Evolutionary conservation across 2,797 vertebrate genomes (phyloP), one percentile per base, ranked within the genome.

Genomic region (Thalassophryne amazonica): DNA sequence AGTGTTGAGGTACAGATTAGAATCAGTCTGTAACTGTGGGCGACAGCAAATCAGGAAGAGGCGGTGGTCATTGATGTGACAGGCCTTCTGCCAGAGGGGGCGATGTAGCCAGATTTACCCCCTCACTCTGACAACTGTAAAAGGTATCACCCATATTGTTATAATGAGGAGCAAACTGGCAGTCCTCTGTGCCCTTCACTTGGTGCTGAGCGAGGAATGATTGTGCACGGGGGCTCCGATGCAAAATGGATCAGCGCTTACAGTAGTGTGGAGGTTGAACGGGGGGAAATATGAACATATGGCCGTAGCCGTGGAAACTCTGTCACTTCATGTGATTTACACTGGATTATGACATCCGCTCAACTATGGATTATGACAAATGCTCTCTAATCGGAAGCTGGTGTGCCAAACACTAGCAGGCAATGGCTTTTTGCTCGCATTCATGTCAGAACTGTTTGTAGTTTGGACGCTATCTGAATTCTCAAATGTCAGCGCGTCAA

Each of bases 81-180:
- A 85, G 68, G 77, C 52, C 75, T 71, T 68, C 60, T 58, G 85
- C 88, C 75, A 68, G 71, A 81, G 78, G 89, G 84, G 78, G 69
- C 76, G 51, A 43, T 76, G 67, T 56, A 74, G 86, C 64, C 72
- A 81, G 76, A 85, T 84, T 85, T 69, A 86, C 82, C 74, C 84
- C 76, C 81, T 72, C 71, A 70, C 81, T 81, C 80, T 92, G 90
- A 92, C 89, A 92, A 90, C 86, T 90, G 86, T 83, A 90, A 91
- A 90, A 90, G 87, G 88, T 87, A 89, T 88, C 70, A 60, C 76
- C 88, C 87, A 91, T 86, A 91, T 91, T 91, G 89, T 85, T 86
- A 65, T 92, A 92, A 91, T 92, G 90, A 92, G 90, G 83, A 80
- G 50, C 76, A 86, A 70, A 73, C 80, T 74, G 47, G 67, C 73